Evolutionary conservation across 2,797 vertebrate species (phyloP), one percentile per base, ranked within the genome.

Genomic region (Squalus acanthias): DNA sequence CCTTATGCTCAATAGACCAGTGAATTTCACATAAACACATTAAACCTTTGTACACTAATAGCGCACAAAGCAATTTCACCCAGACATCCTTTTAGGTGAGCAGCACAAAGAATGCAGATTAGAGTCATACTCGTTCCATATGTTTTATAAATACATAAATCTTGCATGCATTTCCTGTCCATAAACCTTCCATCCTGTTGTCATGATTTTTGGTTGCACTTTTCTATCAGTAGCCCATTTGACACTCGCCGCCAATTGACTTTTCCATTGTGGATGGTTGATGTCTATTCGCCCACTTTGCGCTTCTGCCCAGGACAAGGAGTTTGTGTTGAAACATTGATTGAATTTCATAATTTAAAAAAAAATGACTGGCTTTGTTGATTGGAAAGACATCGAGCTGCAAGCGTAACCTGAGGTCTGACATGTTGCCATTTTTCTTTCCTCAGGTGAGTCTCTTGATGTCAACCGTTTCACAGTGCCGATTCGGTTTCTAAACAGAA

Each of bases 401-500:
- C 39, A 85, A 46, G 17, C 17, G 76, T 5, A 82, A 13, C 4
- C 39, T 82, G 13, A 29, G n/a, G 4, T 46, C 12, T 95, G 70
- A 74, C 24, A 33, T 17, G 17, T 22, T 2, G 4, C 57, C 15
- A 29, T 33, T 29, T 39, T 24, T 76, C 94, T 57, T 72, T 72
- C 70, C 15, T 3, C 26, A 95, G 94, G 94, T 29, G 4, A 29
- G 1, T 0, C 0, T 0, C 0, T 74, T n/a, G 0, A 0, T 3
- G 0, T 26, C 22, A 0, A 17, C 57, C 63, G 0, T 9, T 96
- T 50, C 67, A 0, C 22, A 95, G 96, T 12, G 53, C 91, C 0
- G 69, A 69, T 97, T 24, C 70, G 96, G 96, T 79, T 97, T 15
- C 53, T 24, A 17, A 74, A 63, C 39, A 8, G 39, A 15, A 5